These are phyloP conservation scores for Saxicola maurus DNA, from an alignment of 2,797 vertebrate species.

Conservation along the genomic window DNA sequence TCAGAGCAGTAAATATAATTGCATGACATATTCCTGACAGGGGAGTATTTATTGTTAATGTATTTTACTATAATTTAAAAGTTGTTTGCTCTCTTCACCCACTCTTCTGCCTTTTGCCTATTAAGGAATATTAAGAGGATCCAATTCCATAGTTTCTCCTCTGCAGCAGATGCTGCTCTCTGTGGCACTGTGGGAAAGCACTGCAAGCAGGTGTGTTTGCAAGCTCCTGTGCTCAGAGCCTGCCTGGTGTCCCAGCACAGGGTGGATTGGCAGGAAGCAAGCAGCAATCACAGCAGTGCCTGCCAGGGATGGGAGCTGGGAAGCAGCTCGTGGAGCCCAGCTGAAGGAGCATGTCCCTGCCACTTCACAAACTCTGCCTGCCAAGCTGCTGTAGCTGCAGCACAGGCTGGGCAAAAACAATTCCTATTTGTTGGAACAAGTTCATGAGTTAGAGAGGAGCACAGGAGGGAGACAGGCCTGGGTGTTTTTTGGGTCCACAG, in stretches of 20 bases:
- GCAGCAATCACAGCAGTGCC: fast-evolving
- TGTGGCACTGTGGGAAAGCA: not conserved
- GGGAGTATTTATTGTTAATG: constrained; percentile 49
- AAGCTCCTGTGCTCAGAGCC: not conserved
- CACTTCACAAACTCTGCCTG: not conserved
- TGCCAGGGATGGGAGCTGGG: not conserved
- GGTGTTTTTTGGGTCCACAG: not conserved
- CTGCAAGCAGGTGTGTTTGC: not conserved
- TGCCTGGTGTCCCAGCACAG: not conserved
- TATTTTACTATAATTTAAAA: constrained; percentile 30
- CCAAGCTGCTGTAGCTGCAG: not conserved
- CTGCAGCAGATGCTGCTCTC: not conserved
- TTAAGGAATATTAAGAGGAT: constrained; percentile 32
- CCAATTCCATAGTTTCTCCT: not conserved
- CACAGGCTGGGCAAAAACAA: not conserved
- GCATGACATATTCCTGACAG: constrained; percentile 50
- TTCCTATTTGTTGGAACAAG: not conserved
- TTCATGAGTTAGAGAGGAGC: not conserved
- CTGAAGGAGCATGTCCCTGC: fast-evolving
- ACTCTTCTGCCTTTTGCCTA: constrained; percentile 43
- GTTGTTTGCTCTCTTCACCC: constrained; percentile 32
- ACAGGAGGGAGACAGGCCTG: not conserved
- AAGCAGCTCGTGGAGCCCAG: not conserved
- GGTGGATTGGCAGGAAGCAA: fast-evolving
- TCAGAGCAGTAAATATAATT: constrained; percentile 37